Conservation (phyloP, 2,113 vertebrate genomes). For the Chionodraco myersi region DNA sequence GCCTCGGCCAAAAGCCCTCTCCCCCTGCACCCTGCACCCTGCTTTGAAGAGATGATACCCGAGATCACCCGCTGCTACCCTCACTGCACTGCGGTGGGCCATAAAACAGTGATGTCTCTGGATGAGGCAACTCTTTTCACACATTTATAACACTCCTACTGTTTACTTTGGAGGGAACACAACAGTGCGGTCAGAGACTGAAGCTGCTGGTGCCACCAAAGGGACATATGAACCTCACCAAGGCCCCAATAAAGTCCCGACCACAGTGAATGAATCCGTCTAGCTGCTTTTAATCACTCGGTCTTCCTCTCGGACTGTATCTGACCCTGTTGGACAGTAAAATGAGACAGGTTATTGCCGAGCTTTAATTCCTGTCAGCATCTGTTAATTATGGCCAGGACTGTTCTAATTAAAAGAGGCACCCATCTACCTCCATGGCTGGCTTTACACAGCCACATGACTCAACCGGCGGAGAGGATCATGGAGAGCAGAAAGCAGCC, state of each 20-base stretch:
- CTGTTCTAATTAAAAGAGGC: slow-evolving; percentile 87
- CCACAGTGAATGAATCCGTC: slow-evolving; percentile 52
- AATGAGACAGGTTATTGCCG: slow-evolving; percentile 81
- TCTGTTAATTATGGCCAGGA: slow-evolving; percentile 86
- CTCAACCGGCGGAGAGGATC: slow-evolving; percentile 65
- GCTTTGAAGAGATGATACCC: slow-evolving; percentile 86
- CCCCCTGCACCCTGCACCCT: slow-evolving; percentile 66
- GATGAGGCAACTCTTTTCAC: slow-evolving; percentile 58
- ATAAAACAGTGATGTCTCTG: slow-evolving; percentile 72
- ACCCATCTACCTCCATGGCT: slow-evolving; percentile 78
- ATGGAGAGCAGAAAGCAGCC: slow-evolving; percentile 44
- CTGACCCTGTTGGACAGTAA: slow-evolving; percentile 75
- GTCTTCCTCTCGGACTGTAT: slow-evolving; percentile 62
- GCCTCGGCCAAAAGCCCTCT: slow-evolving; percentile 79
- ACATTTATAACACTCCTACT: slow-evolving; percentile 65
- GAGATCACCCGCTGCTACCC: slow-evolving; percentile 72
- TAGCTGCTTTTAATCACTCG: slow-evolving; percentile 56
- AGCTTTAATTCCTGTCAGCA: slow-evolving; percentile 87
- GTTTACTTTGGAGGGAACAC: slow-evolving; percentile 65
- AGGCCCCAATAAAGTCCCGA: slow-evolving; percentile 56
- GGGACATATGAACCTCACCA: slow-evolving; percentile 58
- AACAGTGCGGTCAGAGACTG: slow-evolving; percentile 36
- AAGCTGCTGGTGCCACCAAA: slow-evolving; percentile 53
- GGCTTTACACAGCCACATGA: slow-evolving; percentile 73
- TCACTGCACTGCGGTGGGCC: slow-evolving; percentile 55